These are phyloP conservation scores for Thera britannica DNA, from an alignment of 2,888 invertebrate species.

Conservation along the genomic window DNA sequence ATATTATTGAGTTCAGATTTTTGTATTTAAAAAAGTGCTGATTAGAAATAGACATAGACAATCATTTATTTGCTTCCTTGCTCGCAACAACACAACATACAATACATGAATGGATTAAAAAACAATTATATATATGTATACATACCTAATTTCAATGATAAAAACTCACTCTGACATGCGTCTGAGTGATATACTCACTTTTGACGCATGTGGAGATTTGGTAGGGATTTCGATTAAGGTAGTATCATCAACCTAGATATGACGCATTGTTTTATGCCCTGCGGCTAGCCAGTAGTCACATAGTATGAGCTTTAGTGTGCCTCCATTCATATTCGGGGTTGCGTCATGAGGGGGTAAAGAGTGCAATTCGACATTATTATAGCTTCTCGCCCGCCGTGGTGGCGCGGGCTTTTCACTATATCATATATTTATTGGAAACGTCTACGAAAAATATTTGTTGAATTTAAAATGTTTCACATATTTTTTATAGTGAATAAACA, in stretches of 20 bases:
- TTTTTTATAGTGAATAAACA: not conserved
- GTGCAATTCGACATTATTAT: slow-evolving; percentile 18
- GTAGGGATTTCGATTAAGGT: not conserved
- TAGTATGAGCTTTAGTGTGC: slow-evolving; percentile 17
- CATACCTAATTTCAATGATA: too few species aligned
- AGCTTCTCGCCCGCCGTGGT: slow-evolving; percentile 20
- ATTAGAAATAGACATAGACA: too few species aligned
- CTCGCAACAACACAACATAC: too few species aligned
- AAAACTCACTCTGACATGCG: too few species aligned
- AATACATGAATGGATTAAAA: too few species aligned
- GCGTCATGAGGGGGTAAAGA: slow-evolving; percentile 23
- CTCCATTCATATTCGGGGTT: slow-evolving; percentile 36
- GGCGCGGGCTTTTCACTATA: slow-evolving; percentile 23
- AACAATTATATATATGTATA: too few species aligned
- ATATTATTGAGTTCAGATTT: too few species aligned
- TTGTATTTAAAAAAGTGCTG: too few species aligned
- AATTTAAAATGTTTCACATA: slow-evolving; percentile 1
- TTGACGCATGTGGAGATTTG: too few species aligned
- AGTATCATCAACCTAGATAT: slow-evolving; percentile 21
- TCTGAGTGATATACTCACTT: too few species aligned
- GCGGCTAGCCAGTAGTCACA: slow-evolving; percentile 29
- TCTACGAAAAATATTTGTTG: slow-evolving; percentile 13
- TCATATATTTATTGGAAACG: slow-evolving; percentile 18
- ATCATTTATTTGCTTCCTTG: too few species aligned
- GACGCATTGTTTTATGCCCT: slow-evolving; percentile 29